Evolutionary conservation across 1,140 invertebrate genomes (phyloP), one percentile per base, ranked within the genome.

Genomic region (Platorchestia sp.): DNA sequence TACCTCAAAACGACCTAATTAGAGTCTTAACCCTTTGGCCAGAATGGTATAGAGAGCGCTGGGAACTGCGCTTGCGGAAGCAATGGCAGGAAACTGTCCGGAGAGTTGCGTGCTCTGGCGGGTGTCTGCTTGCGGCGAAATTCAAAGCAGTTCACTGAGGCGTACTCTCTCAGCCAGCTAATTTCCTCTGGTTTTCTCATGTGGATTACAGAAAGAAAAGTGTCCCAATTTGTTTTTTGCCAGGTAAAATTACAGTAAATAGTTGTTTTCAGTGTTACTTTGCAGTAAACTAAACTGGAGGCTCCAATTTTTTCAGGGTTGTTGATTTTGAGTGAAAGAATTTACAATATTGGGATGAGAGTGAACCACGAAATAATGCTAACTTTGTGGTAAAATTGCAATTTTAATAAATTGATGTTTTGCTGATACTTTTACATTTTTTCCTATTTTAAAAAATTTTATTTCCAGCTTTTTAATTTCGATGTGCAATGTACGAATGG

Each of bases 1-100:
- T 91, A 43, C 44, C 44, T 91, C 14, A 91, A 93, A 93, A 93
- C 47, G 91, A 93, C 41, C 36, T 36, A 41, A 93, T 93, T 47
- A 44, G 45, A 44, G 43, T 19, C 91, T 93, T 0, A 45, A 93
- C n/a, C 43, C 91, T 75, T 36, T 45, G 10, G 40, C 14, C n/a
- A 10, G 87, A 10, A 27, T 42, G 41, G 44, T 51, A 75, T 36
- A 47, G 91, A 93, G 45, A 7, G 45, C 91, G 6, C 41, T 93
- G 91, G n/a, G 91, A 93, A 44, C 89, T 91, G 10, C 42, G 36
- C 6, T 51, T 51, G 47, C 6, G 47, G 47, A 51, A 6, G 47
- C 19, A 51, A 6, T 51, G 7, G 19, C 47, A 51, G 19, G 47
- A 51, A 51, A 51, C 47, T 51, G 6, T 51, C 47, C 7, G 6